Conservation (phyloP, 2,797 vertebrate genomes). For the Cuculus canorus region DNA sequence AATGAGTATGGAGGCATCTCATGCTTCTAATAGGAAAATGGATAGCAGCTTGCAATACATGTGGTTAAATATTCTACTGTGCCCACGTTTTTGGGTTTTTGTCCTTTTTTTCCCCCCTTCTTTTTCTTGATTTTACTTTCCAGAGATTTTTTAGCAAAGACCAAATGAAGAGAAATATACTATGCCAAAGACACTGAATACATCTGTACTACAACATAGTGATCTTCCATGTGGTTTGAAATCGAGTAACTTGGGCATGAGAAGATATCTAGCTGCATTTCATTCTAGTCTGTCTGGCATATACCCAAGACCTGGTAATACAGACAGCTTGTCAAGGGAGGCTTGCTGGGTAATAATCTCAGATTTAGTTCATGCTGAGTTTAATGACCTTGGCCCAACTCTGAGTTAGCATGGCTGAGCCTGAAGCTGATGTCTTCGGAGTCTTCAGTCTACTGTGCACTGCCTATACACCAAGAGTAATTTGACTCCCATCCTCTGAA, state of each 20-base stretch:
- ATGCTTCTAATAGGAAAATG: not conserved
- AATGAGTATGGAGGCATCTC: not conserved
- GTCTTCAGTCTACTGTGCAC: not conserved
- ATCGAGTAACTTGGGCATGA: too few relatives aligned
- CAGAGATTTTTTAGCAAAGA: not conserved
- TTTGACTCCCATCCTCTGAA: not conserved
- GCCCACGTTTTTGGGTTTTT: not conserved
- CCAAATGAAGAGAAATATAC: not conserved
- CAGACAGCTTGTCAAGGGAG: not conserved
- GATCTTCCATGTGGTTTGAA: not conserved
- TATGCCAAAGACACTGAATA: not conserved
- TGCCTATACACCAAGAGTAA: not conserved
- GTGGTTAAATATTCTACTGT: not conserved
- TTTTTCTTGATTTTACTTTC: too few relatives aligned
- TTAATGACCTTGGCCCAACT: not conserved
- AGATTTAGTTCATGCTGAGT: not conserved
- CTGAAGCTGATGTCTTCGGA: not conserved
- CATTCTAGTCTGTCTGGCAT: not conserved
- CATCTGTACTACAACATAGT: rapidly evolving
- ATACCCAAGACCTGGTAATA: not conserved
- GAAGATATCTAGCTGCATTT: not conserved
- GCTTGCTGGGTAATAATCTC: not conserved
- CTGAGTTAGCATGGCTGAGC: not conserved
- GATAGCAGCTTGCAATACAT: not conserved
- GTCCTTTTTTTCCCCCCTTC: not conserved